These are phyloP conservation scores for Corythoichthys haematopterus DNA, from an alignment of 2,113 vertebrate genomes.

Conservation along the genomic window DNA sequence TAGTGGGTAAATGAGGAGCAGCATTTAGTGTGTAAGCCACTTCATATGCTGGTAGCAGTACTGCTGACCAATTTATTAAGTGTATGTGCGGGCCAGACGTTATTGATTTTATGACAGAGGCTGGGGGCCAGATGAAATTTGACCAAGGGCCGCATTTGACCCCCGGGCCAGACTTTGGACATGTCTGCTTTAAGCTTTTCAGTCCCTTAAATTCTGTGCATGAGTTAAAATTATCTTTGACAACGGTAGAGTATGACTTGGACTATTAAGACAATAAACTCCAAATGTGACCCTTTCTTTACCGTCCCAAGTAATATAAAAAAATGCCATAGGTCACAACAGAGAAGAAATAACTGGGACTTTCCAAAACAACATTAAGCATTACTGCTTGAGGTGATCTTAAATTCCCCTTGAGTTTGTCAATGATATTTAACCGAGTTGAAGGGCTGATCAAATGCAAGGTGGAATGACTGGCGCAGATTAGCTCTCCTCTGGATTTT, in stretches of 20 bases:
- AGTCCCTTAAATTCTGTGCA: too few species aligned
- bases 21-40: too few species aligned
- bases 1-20: too few species aligned
- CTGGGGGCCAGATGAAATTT: too few species aligned
- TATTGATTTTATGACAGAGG: too few species aligned
- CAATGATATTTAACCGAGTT: constrained; percentile 12
- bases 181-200: too few species aligned
- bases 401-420: background rate
- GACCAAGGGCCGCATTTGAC: too few species aligned
- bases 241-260: background rate
- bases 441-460: constrained; percentile 42
- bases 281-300: background rate
- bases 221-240: background rate
- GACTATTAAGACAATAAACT: background rate
- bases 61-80: too few species aligned
- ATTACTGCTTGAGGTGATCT: background rate
- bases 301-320: background rate
- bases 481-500: constrained; percentile 60
- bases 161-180: too few species aligned
- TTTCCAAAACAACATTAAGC: background rate
- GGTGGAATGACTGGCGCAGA: constrained; percentile 59
- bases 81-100: too few species aligned
- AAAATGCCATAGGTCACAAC: background rate
- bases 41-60: too few species aligned
- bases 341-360: background rate